phyloP scores from a whole-genome alignment of 2,888 invertebrate species.

The Beris chalybata region DNA sequence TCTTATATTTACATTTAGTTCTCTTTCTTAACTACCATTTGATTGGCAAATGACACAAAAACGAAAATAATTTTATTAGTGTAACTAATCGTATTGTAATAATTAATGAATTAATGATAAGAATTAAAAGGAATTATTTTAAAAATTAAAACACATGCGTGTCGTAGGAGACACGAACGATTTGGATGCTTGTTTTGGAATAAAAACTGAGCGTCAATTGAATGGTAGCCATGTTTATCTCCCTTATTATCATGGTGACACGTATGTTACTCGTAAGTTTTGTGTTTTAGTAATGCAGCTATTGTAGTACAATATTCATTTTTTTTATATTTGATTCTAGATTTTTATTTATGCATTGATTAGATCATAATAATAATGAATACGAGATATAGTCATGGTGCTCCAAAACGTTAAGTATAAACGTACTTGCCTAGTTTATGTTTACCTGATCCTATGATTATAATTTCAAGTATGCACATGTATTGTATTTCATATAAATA shows the following conservation, averaged over 20 bases:
- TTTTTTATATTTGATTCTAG: neutral
- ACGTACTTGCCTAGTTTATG: too few relatives aligned
- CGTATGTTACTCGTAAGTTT: constrained; percentile 77
- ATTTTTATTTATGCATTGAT: neutral
- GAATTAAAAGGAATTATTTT: constrained; percentile 4
- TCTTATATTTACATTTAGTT: neutral
- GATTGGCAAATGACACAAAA: constrained; percentile 36
- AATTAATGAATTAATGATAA: neutral
- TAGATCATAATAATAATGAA: too few relatives aligned
- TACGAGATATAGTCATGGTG: too few relatives aligned
- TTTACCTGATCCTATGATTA: too few relatives aligned
- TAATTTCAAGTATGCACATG: too few relatives aligned
- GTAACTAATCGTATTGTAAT: constrained; percentile 12
- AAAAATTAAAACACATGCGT: constrained; percentile 15
- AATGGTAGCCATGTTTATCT: constrained; percentile 80
- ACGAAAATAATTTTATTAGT: too few relatives aligned
- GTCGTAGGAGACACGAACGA: constrained; percentile 53
- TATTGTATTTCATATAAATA: too few relatives aligned
- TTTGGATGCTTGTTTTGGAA: constrained; percentile 54
- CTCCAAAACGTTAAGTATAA: too few relatives aligned
- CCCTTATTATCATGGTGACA: constrained; percentile 82
- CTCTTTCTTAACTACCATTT: constrained; percentile 36
- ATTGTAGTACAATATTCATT: constrained; percentile 17
- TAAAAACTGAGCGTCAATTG: constrained; percentile 71
- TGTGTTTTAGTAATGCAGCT: constrained; percentile 14